A percentile compares a stretch with the other conserved stretches of the same genome.
phyloP scores from a whole-genome alignment of 2,113 vertebrate genomes.

The Nyctibius bracteatus region DNA sequence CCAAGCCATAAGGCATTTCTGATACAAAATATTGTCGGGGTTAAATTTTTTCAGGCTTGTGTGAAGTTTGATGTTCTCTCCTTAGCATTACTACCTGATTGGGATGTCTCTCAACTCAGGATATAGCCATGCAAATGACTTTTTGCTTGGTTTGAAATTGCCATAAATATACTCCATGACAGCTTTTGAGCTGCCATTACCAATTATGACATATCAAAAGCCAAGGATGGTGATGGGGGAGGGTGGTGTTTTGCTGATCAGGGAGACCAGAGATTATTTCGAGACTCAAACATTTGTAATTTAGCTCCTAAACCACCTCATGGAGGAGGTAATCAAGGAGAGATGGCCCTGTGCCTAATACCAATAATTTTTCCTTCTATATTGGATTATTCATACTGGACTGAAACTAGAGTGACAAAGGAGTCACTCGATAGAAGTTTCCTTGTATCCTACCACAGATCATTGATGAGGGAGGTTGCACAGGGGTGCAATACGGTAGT shows the following conservation, averaged over 20 bases:
- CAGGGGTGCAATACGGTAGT: not conserved
- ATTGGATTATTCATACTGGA: not conserved
- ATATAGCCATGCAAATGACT: not conserved
- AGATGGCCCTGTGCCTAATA: not conserved
- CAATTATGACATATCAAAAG: not conserved
- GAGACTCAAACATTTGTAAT: not conserved
- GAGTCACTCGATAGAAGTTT: not conserved
- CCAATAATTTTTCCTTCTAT: not conserved
- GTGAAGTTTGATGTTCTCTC: not conserved
- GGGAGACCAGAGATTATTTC: not conserved
- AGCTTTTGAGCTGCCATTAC: not conserved
- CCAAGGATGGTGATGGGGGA: not conserved
- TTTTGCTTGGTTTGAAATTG: not conserved
- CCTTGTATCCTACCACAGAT: not conserved
- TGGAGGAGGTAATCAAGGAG: not conserved
- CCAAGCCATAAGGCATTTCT: not conserved
- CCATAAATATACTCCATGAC: not conserved
- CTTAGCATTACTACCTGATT: not conserved
- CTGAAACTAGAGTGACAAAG: not conserved
- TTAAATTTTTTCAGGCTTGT: not conserved
- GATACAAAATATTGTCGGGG: not conserved
- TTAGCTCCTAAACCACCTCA: not conserved
- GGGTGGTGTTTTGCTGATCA: not conserved
- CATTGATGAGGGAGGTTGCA: not conserved
- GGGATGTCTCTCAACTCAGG: not conserved